These are phyloP conservation scores for Microdon myrmicae DNA, from an alignment of 2,888 invertebrate species.

Conservation along the genomic window DNA sequence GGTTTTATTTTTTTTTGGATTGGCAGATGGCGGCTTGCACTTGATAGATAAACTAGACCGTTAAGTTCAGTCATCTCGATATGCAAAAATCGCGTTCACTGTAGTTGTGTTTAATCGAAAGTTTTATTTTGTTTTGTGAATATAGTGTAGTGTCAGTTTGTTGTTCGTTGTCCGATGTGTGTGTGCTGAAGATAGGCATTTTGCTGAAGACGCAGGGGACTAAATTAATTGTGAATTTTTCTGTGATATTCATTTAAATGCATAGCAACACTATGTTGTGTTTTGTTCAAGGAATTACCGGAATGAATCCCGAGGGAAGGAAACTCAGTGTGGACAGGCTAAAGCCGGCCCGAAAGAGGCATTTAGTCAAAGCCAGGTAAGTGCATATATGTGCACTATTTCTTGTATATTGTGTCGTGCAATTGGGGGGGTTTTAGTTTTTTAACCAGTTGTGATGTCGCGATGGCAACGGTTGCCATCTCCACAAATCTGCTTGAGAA, in stretches of 20 bases:
- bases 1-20: too few species aligned
- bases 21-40: too few species aligned
- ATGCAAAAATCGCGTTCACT: too few species aligned
- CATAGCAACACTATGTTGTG: conserved; percentile 53
- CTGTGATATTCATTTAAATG: conserved; percentile 27
- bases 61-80: too few species aligned
- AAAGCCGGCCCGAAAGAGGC: conserved; percentile 30
- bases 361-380: conserved; percentile 46
- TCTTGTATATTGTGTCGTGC: background rate
- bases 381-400: background rate
- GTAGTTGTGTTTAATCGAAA: too few species aligned
- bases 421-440: too few species aligned
- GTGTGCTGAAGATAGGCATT: background rate
- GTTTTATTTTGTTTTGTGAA: conserved; percentile 6
- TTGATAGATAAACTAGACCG: too few species aligned
- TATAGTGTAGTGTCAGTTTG: too few species aligned
- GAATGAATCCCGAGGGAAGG: conserved; percentile 49
- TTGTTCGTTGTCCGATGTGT: conserved; percentile 13
- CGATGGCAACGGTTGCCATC: too few species aligned
- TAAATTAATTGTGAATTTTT: too few species aligned
- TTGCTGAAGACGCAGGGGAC: background rate
- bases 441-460: too few species aligned
- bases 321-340: conserved; percentile 32
- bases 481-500: too few species aligned
- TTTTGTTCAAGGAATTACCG: conserved; percentile 54